Evolutionary conservation across 2,888 invertebrate genomes (phyloP).

Genomic region (Orchesellides sinensis): DNA sequence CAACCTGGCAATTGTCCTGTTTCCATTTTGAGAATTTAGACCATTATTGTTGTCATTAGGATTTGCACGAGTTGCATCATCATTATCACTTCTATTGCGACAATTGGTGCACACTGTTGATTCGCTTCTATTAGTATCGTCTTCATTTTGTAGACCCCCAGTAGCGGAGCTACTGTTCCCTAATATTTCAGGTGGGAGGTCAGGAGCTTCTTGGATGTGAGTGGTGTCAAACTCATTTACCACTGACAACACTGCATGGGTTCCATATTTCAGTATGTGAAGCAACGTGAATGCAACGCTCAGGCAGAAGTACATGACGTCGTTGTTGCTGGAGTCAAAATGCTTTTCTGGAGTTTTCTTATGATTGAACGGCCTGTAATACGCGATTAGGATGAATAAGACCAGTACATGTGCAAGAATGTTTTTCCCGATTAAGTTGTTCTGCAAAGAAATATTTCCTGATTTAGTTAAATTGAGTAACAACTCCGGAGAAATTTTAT

Average conservation of each 20-base stretch:
- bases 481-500: not conserved
- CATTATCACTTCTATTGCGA: not conserved
- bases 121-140: not conserved
- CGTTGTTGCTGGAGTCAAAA: slow-evolving; percentile 42
- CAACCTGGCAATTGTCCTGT: too few relatives aligned
- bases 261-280: slow-evolving; percentile 39
- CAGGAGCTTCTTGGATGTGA: not conserved
- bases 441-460: slow-evolving; percentile 18
- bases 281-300: slow-evolving; percentile 41
- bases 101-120: not conserved
- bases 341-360: not conserved
- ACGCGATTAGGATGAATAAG: slow-evolving; percentile 29
- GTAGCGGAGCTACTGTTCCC: too few relatives aligned
- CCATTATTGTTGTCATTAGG: too few relatives aligned
- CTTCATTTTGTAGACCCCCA: too few relatives aligned
- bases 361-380: slow-evolving; percentile 26
- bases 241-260: slow-evolving; percentile 34
- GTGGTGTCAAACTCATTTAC: not conserved
- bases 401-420: slow-evolving; percentile 23
- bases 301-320: slow-evolving; percentile 32
- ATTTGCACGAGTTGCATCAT: too few relatives aligned
- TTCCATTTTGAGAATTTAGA: too few relatives aligned
- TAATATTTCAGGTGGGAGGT: too few relatives aligned
- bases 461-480: not conserved
- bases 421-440: slow-evolving; percentile 51